Base-by-base conservation (phyloP, 2,113 vertebrate genomes). In the Furnarius figulus region DNA sequence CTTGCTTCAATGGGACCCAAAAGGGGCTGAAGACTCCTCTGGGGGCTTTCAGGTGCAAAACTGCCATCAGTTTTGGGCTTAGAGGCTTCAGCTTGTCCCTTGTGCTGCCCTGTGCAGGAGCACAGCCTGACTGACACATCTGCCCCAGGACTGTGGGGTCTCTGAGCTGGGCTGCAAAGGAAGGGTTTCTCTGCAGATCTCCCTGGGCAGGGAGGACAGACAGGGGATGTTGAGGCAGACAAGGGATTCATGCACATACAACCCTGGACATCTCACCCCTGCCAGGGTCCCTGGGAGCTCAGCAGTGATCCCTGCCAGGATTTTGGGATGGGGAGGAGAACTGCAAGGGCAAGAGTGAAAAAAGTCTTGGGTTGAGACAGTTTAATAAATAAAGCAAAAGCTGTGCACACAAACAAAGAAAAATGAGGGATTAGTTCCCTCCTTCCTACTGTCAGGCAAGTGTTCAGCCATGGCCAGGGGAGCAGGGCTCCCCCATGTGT, bases 91-190 rank as follows among this genome's bases (percentile, higher is more conserved):
- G 53, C 19, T 63, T 73, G 65, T 59, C 24, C 33, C 44, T 2
- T 9, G 24, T 27, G 1, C 19, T 68, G 71, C 17, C 24, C 47
- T 0, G 0, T 21, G 74, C 8, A 17, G 23, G 35, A 61, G 58
- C 80, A 58, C 37, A 23, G 66, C 58, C 35, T 10, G 2, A 17
- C 47, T n/a, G 4, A 37, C 47, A 3, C 2, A 0, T 13, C 75
- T 39, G 50, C 59, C 53, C 68, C 49, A 18, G 76, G 76, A 16
- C 76, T 31, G 28, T 1, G 27, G 12, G 1, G 37, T 20, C 62
- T 5, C 53, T 9, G 63, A 10, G 52, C 66, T 31, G 76, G 25
- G 66, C 59, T 73, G 59, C 71, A 58, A 12, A 8, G 53, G 31
- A 49, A 46, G 5, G 33, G 7, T 14, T 55, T 52, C 72, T 44